A percentile compares a stretch with the other conserved stretches of the same genome.
These are phyloP conservation scores for Coptotermes formosanus DNA, from an alignment of 1,140 invertebrate species.

Conservation along the genomic window DNA sequence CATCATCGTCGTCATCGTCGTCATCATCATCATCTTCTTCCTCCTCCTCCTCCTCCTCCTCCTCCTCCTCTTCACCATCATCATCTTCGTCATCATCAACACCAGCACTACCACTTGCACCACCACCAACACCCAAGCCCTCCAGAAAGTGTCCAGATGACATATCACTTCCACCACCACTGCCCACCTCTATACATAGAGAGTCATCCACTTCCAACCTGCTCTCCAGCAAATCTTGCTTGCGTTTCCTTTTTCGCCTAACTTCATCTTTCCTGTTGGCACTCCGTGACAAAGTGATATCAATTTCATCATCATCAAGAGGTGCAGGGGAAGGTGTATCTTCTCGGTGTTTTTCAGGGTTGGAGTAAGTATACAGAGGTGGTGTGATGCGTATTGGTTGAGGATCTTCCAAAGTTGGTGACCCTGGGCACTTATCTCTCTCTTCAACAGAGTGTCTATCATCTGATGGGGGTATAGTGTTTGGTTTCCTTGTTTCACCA, in stretches of 20 bases:
- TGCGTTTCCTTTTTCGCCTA: constrained; percentile 42
- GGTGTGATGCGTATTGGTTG: constrained; percentile 68
- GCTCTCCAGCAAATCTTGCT: constrained; percentile 51
- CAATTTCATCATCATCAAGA: constrained; percentile 41
- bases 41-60: no score
- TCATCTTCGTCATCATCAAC: no score
- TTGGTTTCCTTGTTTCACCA: neutral
- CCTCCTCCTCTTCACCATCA: no score
- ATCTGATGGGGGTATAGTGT: neutral
- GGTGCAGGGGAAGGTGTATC: constrained; percentile 53
- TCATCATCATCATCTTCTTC: no score
- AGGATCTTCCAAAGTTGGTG: constrained; percentile 59
- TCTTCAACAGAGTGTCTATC: neutral
- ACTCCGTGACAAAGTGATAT: constrained; percentile 33
- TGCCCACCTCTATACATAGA: neutral
- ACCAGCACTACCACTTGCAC: neutral
- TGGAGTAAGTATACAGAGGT: constrained; percentile 73
- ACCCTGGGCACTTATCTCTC: constrained; percentile 40
- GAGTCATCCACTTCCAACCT: constrained; percentile 45
- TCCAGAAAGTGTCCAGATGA: constrained; percentile 23
- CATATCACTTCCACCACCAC: neutral
- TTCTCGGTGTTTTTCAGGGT: constrained; percentile 63
- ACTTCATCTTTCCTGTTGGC: constrained; percentile 42
- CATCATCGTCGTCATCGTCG: neutral
- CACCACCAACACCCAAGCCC: neutral